phyloP scores from a whole-genome alignment of 2,888 invertebrate genomes.

The Drosophila testacea region DNA sequence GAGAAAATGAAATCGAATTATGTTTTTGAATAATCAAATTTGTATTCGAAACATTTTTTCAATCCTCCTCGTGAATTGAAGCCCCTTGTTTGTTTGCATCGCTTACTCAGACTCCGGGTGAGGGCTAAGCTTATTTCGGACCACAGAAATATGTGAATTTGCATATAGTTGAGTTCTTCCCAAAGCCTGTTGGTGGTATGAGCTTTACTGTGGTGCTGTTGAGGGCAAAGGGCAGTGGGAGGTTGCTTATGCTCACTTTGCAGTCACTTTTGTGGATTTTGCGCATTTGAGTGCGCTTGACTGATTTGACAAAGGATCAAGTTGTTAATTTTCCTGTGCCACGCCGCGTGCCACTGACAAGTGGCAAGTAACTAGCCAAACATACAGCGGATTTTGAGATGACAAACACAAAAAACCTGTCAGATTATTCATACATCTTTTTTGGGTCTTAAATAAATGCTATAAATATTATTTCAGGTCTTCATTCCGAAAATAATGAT shows the following conservation, averaged over 20 bases:
- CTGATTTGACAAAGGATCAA: constrained; percentile 83
- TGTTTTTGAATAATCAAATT: constrained; percentile 20
- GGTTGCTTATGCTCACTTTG: constrained; percentile 31
- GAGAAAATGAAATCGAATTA: constrained; percentile 7
- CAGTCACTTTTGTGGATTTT: constrained; percentile 61
- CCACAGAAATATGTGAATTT: constrained; percentile 51
- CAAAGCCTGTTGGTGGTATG: not conserved
- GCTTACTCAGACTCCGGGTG: not conserved
- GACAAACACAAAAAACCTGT: constrained; percentile 43
- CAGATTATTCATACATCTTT: constrained; percentile 16
- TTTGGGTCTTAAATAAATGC: not conserved
- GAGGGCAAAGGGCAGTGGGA: constrained; percentile 32
- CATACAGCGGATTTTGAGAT: constrained; percentile 45
- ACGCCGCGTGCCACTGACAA: constrained; percentile 57
- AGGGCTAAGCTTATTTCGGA: constrained; percentile 43
- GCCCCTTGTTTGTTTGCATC: constrained; percentile 4
- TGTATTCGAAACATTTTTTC: constrained; percentile 13
- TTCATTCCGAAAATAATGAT: too few relatives aligned
- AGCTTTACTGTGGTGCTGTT: constrained; percentile 5
- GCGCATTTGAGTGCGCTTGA: constrained; percentile 70
- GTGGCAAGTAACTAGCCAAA: constrained; percentile 37
- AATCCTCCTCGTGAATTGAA: not conserved
- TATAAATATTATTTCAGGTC: not conserved
- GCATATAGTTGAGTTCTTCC: constrained; percentile 41
- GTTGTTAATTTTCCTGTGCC: constrained; percentile 73